Base-by-base conservation (phyloP, 1,140 invertebrate genomes). In the Bombus turneri region DNA sequence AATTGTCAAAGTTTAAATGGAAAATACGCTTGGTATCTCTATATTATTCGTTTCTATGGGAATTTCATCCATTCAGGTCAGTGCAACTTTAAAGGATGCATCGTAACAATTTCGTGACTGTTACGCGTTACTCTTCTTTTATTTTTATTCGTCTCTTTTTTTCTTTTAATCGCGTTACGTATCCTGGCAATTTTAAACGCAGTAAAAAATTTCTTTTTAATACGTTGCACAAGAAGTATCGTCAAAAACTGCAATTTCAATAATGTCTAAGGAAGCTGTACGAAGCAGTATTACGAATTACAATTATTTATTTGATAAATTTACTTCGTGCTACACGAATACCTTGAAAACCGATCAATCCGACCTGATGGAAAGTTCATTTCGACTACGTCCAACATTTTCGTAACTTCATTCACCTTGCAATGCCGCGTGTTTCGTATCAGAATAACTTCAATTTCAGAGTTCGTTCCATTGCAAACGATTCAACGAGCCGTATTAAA, bases 401-500 rank as follows among this genome's bases (percentile, higher is more conserved):
- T 79, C 59, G 34, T 13, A 79, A 68, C 77, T 68, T 79, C 62
- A 15, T 31, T 78, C 59, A 22, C n/a, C 9, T 43, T 53, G 47
- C 47, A 53, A 53, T 53, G 5, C 34, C 68, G 68, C 37, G 22
- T 66, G 10, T 69, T 71, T 57, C 37, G 37, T 34, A 31, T 28
- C n/a, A 53, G 31, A 39, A 22, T 66, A n/a, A 39, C 59, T 76
- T 76, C 37, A n/a, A 76, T 73, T 76, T 66, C 25, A 28, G 9
- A 53, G 66, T 37, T 79, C 3, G 8, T 47, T 53, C 28, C 72
- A 18, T 41, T n/a, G 43, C 34, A 22, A 71, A 66, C 43, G 47
- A 41, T 72, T 81, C 25, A 80, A 31, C 34, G 43, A 59, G 13
- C 34, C 25, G 25, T 75, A 75, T 82, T 64, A 82, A 82, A 37